Percentiles rank a stretch among this genome's conserved stretches.
These are phyloP conservation scores for Poeciliopsis paucimaculata DNA, from an alignment of 2,797 vertebrate species.

Conservation along the genomic window DNA sequence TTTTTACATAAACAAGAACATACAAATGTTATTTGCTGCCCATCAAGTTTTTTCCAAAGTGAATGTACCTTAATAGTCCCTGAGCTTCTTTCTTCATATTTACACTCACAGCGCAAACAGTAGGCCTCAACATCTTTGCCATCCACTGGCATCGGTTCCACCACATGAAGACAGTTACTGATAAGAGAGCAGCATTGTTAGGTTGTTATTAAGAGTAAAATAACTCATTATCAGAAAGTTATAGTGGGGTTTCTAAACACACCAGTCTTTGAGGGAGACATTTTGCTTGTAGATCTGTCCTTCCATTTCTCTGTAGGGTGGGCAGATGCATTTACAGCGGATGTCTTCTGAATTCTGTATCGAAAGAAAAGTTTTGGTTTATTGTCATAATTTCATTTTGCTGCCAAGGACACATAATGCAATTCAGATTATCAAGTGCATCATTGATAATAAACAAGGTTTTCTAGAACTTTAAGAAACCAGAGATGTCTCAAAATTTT, in stretches of 20 bases:
- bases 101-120: constrained; percentile 97
- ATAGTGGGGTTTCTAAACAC: constrained; percentile 52
- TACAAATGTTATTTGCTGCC: not conserved
- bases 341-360: constrained; percentile 93
- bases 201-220: not conserved
- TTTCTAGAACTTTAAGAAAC: not conserved
- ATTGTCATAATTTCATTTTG: not conserved
- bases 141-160: constrained; percentile 94
- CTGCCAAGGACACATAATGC: not conserved
- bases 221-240: not conserved
- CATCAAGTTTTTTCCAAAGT: not conserved
- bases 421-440: not conserved
- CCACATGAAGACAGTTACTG: constrained; percentile 97
- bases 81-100: constrained; percentile 98
- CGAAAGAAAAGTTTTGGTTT: no score
- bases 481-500: not conserved
- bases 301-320: constrained; percentile 91
- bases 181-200: constrained; percentile 15
- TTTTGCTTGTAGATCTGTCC: constrained; percentile 97
- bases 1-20: not conserved
- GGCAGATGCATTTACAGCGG: constrained; percentile 98
- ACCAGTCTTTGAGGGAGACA: constrained; percentile 98
- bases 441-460: not conserved
- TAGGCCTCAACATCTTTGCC: constrained; percentile 96
- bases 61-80: constrained; percentile 91